phyloP scores from a whole-genome alignment of 2,113 vertebrate species.

The Sinocyclocheilus grahami region DNA sequence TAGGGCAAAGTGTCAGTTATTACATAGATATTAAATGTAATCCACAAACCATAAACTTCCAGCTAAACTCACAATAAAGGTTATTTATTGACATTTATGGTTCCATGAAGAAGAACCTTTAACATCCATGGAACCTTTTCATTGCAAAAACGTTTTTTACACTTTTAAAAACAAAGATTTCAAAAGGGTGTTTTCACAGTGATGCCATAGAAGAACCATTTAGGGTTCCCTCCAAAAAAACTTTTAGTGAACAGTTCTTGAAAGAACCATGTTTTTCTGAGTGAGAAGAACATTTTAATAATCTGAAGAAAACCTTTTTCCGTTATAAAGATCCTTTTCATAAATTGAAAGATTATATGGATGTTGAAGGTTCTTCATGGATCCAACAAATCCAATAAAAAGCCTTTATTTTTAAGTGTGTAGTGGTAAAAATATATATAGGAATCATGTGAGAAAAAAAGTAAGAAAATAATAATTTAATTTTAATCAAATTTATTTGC shows the following conservation, averaged over 20 bases:
- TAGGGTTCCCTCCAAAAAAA: neutral
- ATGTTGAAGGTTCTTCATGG: too few relatives aligned
- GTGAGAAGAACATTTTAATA: neutral
- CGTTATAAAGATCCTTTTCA: too few relatives aligned
- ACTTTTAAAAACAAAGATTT: neutral
- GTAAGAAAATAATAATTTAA: too few relatives aligned
- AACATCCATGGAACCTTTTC: neutral
- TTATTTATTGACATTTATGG: neutral
- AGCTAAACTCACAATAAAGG: neutral
- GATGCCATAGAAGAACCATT: neutral
- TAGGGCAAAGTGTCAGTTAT: neutral
- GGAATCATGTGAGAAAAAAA: too few relatives aligned
- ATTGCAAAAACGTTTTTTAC: neutral
- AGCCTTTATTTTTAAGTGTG: too few relatives aligned
- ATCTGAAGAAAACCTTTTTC: too few relatives aligned
- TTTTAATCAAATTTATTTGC: neutral
- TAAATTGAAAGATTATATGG: too few relatives aligned
- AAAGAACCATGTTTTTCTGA: neutral
- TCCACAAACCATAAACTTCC: neutral
- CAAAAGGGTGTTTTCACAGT: neutral
- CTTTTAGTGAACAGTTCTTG: too few relatives aligned
- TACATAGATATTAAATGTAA: constrained; percentile 10
- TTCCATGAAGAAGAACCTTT: neutral
- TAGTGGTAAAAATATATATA: neutral
- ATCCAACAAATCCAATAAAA: too few relatives aligned